phyloP scores from a whole-genome alignment of 2,888 invertebrate species.

The Scaptomyza cyrtandrae region DNA sequence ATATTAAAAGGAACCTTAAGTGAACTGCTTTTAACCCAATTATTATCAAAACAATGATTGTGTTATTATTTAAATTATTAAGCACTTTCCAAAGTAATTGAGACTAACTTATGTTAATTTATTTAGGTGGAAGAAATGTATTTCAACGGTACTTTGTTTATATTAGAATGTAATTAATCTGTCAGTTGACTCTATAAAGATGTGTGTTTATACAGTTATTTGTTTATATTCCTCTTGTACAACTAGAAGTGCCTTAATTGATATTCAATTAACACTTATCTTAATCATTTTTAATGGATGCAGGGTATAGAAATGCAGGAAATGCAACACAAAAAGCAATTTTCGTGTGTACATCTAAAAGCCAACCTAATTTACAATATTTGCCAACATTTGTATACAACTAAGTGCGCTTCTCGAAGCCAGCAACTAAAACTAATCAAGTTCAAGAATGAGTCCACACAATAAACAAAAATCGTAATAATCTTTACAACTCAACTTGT shows the following conservation, averaged over 20 bases:
- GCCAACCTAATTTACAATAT: not conserved
- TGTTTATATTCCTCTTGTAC: not conserved
- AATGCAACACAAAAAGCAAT: not conserved
- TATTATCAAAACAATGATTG: too few relatives aligned
- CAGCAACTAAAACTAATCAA: not conserved
- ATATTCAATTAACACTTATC: not conserved
- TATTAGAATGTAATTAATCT: not conserved
- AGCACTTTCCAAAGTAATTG: not conserved
- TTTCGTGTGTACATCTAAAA: not conserved
- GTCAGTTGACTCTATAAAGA: not conserved
- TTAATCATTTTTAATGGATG: not conserved
- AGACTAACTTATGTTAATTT: not conserved
- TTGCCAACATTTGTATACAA: too few relatives aligned
- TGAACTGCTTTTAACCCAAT: not conserved
- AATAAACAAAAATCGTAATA: not conserved
- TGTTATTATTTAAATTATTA: not conserved
- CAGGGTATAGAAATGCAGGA: not conserved
- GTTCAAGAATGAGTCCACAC: constrained; percentile 10
- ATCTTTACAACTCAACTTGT: constrained; percentile 7
- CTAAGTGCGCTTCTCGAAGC: too few relatives aligned
- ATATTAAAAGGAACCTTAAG: not conserved
- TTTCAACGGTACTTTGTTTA: not conserved
- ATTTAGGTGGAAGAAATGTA: not conserved
- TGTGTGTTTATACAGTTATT: not conserved
- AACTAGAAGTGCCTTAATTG: not conserved